Percentiles rank a stretch among this genome's conserved stretches.
Evolutionary conservation across 2,113 vertebrate species (phyloP).

Genomic region (Leptocoma aspasia): DNA sequence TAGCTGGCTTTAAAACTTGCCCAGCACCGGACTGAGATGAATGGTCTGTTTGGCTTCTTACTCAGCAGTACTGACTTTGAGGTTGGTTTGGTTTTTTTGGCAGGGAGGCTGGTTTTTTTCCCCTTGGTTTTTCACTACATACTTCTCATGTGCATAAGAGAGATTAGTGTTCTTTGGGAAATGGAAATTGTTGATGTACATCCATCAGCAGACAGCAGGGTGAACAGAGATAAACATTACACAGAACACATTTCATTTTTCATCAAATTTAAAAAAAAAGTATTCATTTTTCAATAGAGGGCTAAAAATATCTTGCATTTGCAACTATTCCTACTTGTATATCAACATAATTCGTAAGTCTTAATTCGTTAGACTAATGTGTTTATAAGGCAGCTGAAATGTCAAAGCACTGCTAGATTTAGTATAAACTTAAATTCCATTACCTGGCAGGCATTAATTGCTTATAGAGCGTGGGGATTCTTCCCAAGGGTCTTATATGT

Average conservation of each 20-base stretch:
- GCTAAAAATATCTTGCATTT: slow-evolving; percentile 69
- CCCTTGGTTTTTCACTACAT: slow-evolving; percentile 72
- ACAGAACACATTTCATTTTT: slow-evolving; percentile 63
- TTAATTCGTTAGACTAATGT: slow-evolving; percentile 98
- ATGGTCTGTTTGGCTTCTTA: slow-evolving; percentile 77
- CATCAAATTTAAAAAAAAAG: slow-evolving; percentile 61
- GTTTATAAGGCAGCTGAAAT: slow-evolving; percentile 98
- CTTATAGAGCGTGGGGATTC: slow-evolving; percentile 89
- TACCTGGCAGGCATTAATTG: slow-evolving; percentile 99
- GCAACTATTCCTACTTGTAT: slow-evolving; percentile 65
- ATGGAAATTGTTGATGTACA: slow-evolving; percentile 75
- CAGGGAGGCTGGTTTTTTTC: background rate
- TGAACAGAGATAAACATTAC: slow-evolving; percentile 67
- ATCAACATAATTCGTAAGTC: slow-evolving; percentile 81
- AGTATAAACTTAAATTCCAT: slow-evolving; percentile 99
- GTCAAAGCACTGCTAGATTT: slow-evolving; percentile 97
- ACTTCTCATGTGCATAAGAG: slow-evolving; percentile 70
- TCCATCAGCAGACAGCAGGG: slow-evolving; percentile 69
- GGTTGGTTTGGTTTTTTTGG: background rate
- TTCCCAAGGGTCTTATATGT: slow-evolving; percentile 94
- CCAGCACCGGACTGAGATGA: slow-evolving; percentile 76
- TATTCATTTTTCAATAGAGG: slow-evolving; percentile 61
- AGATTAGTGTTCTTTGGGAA: slow-evolving; percentile 79
- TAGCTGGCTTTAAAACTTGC: slow-evolving; percentile 79
- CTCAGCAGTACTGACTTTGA: slow-evolving; percentile 72